Percentiles rank a stretch among this genome's conserved stretches.
These are phyloP conservation scores for Blastobasis lacticolella DNA, from an alignment of 2,888 invertebrate genomes.

Conservation along the genomic window DNA sequence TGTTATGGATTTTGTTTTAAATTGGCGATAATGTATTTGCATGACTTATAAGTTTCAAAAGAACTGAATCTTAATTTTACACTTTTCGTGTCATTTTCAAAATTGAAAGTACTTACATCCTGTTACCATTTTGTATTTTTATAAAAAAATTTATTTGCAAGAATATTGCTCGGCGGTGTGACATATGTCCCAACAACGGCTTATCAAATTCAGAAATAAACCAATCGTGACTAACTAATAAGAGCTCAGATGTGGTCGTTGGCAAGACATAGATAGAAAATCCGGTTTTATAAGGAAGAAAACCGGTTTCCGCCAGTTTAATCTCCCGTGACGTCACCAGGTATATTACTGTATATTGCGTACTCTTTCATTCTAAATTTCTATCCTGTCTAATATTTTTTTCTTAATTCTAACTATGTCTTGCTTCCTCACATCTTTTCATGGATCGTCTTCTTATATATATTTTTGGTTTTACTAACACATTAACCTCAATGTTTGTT, in stretches of 20 bases:
- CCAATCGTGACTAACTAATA: slow-evolving; percentile 36
- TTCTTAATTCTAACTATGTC: slow-evolving; percentile 66
- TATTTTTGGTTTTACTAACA: slow-evolving; percentile 24
- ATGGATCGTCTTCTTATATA: slow-evolving; percentile 15
- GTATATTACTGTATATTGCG: slow-evolving; percentile 28
- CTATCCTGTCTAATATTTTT: slow-evolving; percentile 38
- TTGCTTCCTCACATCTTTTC: slow-evolving; percentile 63
- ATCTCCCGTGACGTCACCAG: slow-evolving; percentile 37
- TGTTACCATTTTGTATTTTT: not conserved
- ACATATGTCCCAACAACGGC: slow-evolving; percentile 14
- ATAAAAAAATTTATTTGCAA: not conserved
- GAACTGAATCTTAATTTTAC: no score
- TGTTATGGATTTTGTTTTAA: no score
- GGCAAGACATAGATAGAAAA: slow-evolving; percentile 67
- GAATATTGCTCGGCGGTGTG: slow-evolving; percentile 39
- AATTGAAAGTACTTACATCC: not conserved
- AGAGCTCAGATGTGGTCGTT: slow-evolving; percentile 69
- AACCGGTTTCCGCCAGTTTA: slow-evolving; percentile 22
- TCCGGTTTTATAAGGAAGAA: slow-evolving; percentile 8
- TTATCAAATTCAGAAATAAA: not conserved
- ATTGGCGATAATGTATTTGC: no score
- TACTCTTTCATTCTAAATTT: slow-evolving; percentile 11
- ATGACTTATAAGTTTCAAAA: no score
- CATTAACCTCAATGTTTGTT: slow-evolving; percentile 18
- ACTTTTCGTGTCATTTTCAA: not conserved